Conservation (phyloP, 2,888 invertebrate species). For the Notodonta ziczac region DNA sequence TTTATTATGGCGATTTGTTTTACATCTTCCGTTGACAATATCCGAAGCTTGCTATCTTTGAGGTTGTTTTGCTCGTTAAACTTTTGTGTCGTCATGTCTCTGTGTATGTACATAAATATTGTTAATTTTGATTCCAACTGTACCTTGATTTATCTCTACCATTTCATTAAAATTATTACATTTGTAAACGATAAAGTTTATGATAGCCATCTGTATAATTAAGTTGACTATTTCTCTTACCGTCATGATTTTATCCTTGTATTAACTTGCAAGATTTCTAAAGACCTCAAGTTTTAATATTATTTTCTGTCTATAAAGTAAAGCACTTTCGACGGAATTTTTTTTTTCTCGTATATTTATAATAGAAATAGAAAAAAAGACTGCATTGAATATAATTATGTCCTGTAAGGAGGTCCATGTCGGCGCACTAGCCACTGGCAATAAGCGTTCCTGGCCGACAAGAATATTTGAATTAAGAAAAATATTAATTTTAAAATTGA, state of each 20-base stretch:
- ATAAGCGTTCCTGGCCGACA: too few relatives aligned
- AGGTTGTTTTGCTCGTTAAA: constrained; percentile 20
- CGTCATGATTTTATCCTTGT: not conserved
- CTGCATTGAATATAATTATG: too few relatives aligned
- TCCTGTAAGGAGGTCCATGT: too few relatives aligned
- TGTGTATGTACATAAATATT: not conserved
- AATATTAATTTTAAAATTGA: too few relatives aligned
- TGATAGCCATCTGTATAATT: not conserved
- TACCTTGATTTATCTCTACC: not conserved
- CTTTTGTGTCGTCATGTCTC: constrained; percentile 6
- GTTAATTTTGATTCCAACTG: not conserved
- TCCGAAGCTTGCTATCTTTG: constrained; percentile 29
- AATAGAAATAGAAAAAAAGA: too few relatives aligned
- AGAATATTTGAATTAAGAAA: too few relatives aligned
- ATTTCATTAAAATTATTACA: not conserved
- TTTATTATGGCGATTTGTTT: constrained; percentile 69
- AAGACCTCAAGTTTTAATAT: not conserved
- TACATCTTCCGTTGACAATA: constrained; percentile 59
- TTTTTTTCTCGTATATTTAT: too few relatives aligned
- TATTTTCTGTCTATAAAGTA: not conserved
- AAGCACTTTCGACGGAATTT: not conserved
- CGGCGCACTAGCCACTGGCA: too few relatives aligned
- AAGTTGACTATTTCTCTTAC: not conserved
- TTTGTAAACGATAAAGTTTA: not conserved
- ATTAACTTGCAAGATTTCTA: not conserved